phyloP scores from a whole-genome alignment of 2,888 invertebrate species.

The Cheilosia variabilis region DNA sequence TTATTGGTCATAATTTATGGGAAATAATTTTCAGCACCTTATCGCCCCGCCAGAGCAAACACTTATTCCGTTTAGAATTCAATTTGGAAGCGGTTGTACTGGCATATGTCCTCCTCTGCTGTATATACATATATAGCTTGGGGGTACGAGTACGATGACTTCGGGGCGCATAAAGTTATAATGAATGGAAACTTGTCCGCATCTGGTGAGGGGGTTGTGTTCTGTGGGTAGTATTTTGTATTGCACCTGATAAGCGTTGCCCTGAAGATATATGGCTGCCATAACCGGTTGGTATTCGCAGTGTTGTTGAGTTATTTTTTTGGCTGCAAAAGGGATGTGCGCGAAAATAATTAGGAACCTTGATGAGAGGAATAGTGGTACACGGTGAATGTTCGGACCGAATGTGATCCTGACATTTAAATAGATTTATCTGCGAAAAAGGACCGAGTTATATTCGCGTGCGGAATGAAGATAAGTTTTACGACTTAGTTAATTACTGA shows the following conservation, averaged over 20 bases:
- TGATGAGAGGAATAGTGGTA: conserved; percentile 52
- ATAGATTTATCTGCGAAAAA: conserved; percentile 59
- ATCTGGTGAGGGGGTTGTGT: conserved; percentile 21
- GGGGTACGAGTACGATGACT: conserved; percentile 45
- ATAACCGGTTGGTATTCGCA: conserved; percentile 30
- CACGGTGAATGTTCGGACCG: conserved; percentile 25
- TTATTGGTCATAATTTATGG: conserved; percentile 57
- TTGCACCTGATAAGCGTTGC: conserved; percentile 63
- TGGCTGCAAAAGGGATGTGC: neutral
- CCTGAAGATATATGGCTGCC: conserved; percentile 39
- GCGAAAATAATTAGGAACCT: conserved; percentile 66
- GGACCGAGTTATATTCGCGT: conserved; percentile 38
- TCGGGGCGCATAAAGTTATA: conserved; percentile 63
- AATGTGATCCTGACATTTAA: conserved; percentile 58
- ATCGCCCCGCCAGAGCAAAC: conserved; percentile 53
- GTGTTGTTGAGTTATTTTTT: conserved; percentile 27
- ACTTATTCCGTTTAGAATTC: conserved; percentile 67
- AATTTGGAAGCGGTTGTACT: conserved; percentile 59
- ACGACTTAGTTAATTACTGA: conserved; percentile 32
- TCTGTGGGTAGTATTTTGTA: conserved; percentile 23
- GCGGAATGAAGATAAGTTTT: conserved; percentile 33
- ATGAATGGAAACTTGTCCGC: conserved; percentile 66
- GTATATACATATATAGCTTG: conserved; percentile 8
- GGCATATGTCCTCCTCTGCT: conserved; percentile 42
- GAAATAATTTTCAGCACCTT: conserved; percentile 60